Percentiles rank a stretch among this genome's conserved stretches.
phyloP scores from a whole-genome alignment of 2,113 vertebrate genomes.

The Odocoileus hemionus region DNA sequence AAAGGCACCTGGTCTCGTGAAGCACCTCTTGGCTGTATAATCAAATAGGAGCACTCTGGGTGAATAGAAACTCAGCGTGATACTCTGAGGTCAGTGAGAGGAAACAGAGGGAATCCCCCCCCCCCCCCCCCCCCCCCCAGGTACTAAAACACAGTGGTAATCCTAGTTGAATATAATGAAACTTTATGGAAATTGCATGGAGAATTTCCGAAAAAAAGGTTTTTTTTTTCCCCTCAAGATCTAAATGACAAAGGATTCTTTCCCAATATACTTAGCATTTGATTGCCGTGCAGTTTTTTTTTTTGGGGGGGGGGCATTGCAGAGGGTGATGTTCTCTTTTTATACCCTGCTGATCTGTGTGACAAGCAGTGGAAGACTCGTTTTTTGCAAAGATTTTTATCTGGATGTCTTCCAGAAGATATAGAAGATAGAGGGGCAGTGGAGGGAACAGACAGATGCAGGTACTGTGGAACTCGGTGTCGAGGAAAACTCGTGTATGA shows the following conservation, averaged over 20 bases:
- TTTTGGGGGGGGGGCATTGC: accelerated
- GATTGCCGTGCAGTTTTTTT: background rate
- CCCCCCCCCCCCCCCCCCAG: background rate
- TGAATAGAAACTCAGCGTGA: background rate
- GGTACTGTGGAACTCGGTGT: background rate
- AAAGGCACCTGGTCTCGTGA: background rate
- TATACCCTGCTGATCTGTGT: background rate
- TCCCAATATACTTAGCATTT: conserved; percentile 16
- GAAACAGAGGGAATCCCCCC: background rate
- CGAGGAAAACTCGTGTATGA: background rate
- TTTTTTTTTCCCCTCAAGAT: conserved; percentile 30
- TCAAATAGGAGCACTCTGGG: background rate
- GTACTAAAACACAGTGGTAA: conserved; percentile 25
- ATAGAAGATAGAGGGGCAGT: background rate
- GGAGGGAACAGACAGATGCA: background rate
- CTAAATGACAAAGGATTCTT: conserved; percentile 14
- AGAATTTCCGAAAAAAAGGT: background rate
- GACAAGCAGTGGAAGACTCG: background rate
- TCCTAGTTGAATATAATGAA: background rate
- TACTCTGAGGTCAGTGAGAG: background rate
- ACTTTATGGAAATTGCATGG: background rate
- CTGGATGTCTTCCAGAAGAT: conserved; percentile 4
- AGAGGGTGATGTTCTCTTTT: background rate
- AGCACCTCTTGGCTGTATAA: background rate
- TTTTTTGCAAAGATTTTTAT: background rate